Base-by-base conservation (phyloP, 1,140 invertebrate species). In the Trichonephila clavipes region DNA sequence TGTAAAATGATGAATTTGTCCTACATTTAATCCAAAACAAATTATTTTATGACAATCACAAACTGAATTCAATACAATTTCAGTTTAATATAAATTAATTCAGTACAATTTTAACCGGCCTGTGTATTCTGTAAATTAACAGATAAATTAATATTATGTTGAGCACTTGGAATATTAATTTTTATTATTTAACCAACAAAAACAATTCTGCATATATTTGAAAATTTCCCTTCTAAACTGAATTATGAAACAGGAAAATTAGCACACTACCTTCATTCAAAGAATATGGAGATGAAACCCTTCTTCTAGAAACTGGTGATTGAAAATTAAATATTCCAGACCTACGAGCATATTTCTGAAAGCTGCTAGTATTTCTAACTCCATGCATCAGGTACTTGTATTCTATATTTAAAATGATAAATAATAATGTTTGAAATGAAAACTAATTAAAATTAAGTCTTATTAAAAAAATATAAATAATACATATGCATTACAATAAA, bases 201-300 rank as follows among this genome's bases (percentile, higher is more conserved):
- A 51, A 51, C 10, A 51, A 51, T 40, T 40, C 51, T 51, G 7
- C 51, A 12, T 51, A 51, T 51, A 51, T 51, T 51, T 51, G 34
- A 40, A 40, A 40, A 51, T 51, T 44, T 85, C 19, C 18, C 8
- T 51, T 19, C 19, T 40, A 85, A 85, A 58, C 12, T 40, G 16
- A 21, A 51, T 51, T 3, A 62, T 34, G 12, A 62, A 64, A 34
- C 51, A 51, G 7, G 10, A 51, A 51, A 89, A 58, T 64, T 51
- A 51, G 62, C 12, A 72, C 10, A 66, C 69, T 87, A 94, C 93
- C 64, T 82, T 94, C 93, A 77, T 90, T 89, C 12, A 86, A 88
- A 16, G 81, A 72, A 69, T 83, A 88, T 16, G 93, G 93, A 59
- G 93, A 94, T 24, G 93, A 94, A 58, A 85, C 88, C 69, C 93